phyloP scores from a whole-genome alignment of 2,113 vertebrate species.

The Noctilio leporinus region DNA sequence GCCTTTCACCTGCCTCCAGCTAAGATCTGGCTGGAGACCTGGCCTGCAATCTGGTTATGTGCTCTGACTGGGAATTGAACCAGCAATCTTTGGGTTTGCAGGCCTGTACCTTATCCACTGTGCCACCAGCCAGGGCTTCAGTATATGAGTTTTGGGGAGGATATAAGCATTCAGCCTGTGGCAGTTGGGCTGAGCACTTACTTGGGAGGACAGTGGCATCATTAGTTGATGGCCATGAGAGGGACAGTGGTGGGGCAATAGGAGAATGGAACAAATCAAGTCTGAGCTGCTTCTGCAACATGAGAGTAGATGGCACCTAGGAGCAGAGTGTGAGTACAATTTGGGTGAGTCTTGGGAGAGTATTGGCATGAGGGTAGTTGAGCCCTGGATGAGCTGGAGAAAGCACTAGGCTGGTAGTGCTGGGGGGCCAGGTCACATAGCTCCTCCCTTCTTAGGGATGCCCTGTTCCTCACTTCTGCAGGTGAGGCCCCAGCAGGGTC shows the following conservation, averaged over 20 bases:
- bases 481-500: not conserved
- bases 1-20: no score
- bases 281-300: not conserved
- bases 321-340: not conserved
- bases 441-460: not conserved
- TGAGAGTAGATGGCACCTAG: not conserved
- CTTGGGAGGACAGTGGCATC: not conserved
- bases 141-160: not conserved
- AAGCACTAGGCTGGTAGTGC: not conserved
- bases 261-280: not conserved
- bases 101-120: no score
- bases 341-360: not conserved
- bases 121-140: no score
- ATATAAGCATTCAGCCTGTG: not conserved
- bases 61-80: no score
- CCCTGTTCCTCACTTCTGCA: not conserved
- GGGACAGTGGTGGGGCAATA: not conserved
- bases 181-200: not conserved
- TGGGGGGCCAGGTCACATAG: accelerated
- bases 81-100: no score
- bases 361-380: not conserved
- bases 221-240: not conserved
- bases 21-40: no score
- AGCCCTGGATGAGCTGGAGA: not conserved
- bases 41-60: no score